phyloP scores from a whole-genome alignment of 2,888 invertebrate species.

The Gymnocheta viridis region DNA sequence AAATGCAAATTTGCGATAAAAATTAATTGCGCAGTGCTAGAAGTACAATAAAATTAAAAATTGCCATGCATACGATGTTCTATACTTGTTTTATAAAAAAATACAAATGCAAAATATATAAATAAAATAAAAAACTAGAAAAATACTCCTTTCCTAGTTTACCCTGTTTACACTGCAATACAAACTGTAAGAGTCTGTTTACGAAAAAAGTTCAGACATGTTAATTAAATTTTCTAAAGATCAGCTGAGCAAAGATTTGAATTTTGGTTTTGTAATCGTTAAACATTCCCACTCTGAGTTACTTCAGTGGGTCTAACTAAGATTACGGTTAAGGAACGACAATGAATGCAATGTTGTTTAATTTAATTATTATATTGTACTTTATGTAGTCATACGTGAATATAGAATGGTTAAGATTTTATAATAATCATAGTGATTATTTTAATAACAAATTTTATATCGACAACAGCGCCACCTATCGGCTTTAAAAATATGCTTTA shows the following conservation, averaged over 20 bases:
- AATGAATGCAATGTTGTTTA: too few relatives aligned
- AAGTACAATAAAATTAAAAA: conserved; percentile 68
- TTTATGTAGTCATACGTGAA: too few relatives aligned
- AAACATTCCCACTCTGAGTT: too few relatives aligned
- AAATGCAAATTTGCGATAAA: conserved; percentile 78
- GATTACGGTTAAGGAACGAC: too few relatives aligned
- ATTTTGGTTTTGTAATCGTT: too few relatives aligned
- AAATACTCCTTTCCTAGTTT: conserved; percentile 47
- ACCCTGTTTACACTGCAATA: neutral
- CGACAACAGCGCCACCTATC: too few relatives aligned
- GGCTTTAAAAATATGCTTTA: too few relatives aligned
- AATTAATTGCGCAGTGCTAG: conserved; percentile 80
- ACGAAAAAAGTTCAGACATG: neutral
- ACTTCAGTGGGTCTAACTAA: too few relatives aligned
- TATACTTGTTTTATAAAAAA: conserved; percentile 30
- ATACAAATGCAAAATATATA: neutral
- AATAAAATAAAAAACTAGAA: neutral
- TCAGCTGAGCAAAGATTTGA: neutral
- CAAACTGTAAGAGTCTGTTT: neutral
- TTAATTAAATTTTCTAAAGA: neutral
- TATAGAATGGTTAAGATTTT: too few relatives aligned
- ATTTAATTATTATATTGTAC: too few relatives aligned
- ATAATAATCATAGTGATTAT: too few relatives aligned
- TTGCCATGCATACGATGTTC: conserved; percentile 51
- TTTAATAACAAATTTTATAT: too few relatives aligned